These are phyloP conservation scores for Strix uralensis DNA, from an alignment of 2,113 vertebrate species.

Conservation along the genomic window DNA sequence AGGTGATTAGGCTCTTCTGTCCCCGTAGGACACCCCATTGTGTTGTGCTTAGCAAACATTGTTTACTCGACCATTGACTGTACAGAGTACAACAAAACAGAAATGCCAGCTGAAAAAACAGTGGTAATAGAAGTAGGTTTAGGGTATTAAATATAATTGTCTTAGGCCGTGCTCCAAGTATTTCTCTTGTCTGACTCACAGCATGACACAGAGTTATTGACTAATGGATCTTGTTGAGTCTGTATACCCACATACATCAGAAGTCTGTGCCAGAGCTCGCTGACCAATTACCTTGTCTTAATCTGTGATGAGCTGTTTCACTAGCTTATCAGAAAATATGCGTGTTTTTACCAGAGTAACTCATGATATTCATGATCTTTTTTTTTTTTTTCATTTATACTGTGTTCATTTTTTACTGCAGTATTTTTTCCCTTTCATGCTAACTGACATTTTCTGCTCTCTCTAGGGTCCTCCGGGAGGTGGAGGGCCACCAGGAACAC, in stretches of 20 bases:
- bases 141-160: neutral
- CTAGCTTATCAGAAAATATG: neutral
- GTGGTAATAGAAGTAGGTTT: neutral
- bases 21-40: neutral
- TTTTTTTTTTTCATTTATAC: neutral
- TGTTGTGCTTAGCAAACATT: neutral
- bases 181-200: neutral
- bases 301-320: neutral
- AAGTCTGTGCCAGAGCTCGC: neutral
- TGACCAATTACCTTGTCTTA: neutral
- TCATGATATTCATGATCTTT: neutral
- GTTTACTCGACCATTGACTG: neutral
- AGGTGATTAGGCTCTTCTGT: neutral
- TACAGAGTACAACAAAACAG: neutral
- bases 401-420: neutral
- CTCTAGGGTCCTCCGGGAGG: slow-evolving; percentile 93
- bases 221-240: neutral
- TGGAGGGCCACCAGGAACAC: slow-evolving; percentile 95
- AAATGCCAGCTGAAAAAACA: neutral
- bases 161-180: neutral
- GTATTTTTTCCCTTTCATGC: neutral
- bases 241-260: neutral
- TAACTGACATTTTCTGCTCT: slow-evolving; percentile 35
- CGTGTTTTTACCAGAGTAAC: neutral
- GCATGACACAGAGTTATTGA: neutral